Conservation (phyloP, 1,140 invertebrate genomes). For the Akabosia matsudoensis region DNA sequence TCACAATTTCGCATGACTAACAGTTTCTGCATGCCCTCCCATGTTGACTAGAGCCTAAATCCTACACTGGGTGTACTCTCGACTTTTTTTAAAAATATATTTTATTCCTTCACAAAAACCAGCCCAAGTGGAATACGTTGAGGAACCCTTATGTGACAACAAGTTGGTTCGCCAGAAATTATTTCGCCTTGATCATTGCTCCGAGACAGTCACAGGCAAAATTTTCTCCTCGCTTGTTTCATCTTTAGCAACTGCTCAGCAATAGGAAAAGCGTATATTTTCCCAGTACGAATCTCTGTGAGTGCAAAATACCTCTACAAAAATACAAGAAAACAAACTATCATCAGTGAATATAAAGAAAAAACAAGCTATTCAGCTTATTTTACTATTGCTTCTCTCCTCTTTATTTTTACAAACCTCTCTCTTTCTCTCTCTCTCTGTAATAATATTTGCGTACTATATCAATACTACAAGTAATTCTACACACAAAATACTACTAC, state of each 20-base stretch:
- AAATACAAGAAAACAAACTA: neutral
- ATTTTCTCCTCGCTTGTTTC: conserved; percentile 7
- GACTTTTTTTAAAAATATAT: too few relatives aligned
- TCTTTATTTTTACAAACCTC: neutral
- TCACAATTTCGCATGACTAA: conserved; percentile 11
- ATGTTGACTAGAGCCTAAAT: conserved; percentile 28
- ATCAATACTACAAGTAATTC: neutral
- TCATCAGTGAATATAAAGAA: neutral
- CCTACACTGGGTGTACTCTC: conserved; percentile 31
- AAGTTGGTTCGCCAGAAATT: conserved; percentile 34
- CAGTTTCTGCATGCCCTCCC: too few relatives aligned
- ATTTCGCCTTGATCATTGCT: conserved; percentile 24
- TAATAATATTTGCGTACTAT: neutral
- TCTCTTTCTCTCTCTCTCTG: too few relatives aligned
- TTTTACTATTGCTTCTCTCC: neutral
- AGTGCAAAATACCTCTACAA: neutral
- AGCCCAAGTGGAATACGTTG: too few relatives aligned
- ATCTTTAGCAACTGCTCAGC: neutral
- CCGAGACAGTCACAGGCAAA: conserved; percentile 12
- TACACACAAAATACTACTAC: neutral
- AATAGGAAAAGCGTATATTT: neutral
- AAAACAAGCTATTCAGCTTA: neutral
- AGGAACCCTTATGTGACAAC: conserved; percentile 36
- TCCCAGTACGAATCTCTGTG: neutral
- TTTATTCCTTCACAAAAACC: too few relatives aligned